Conservation (phyloP, 2,797 vertebrate species). For the Rhincodon typus region DNA sequence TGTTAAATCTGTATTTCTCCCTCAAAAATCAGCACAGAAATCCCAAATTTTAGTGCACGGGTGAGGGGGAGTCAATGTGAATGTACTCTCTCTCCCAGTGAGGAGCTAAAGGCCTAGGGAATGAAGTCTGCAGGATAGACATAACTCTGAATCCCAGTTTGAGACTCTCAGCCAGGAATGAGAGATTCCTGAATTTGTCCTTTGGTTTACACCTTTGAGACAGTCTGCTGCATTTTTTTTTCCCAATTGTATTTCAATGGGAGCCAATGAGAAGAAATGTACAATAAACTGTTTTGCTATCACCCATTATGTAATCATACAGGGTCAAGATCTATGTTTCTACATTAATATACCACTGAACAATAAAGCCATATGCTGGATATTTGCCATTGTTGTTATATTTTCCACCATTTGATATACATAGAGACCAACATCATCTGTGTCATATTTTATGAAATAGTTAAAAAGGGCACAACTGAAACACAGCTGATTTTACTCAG, state of each 20-base stretch:
- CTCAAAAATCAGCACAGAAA: background rate
- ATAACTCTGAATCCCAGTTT: background rate
- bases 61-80: no score
- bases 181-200: background rate
- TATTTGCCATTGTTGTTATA: background rate
- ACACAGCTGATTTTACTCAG: no score
- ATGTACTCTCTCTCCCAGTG: background rate
- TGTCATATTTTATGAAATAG: background rate
- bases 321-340: background rate
- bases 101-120: background rate
- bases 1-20: background rate
- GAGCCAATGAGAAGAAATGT: background rate
- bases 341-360: background rate
- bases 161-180: background rate
- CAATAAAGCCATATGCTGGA: background rate
- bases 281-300: background rate
- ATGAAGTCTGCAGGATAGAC: background rate
- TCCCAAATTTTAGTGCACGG: background rate
- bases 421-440: background rate
- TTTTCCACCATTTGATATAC: background rate
- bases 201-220: background rate
- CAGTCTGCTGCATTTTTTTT: no score
- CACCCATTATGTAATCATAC: background rate
- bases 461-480: background rate
- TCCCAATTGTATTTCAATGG: background rate